Evolutionary conservation across 2,113 vertebrate species (phyloP), one percentile per base, ranked within the genome.

Genomic region (Corydoras maculifer): DNA sequence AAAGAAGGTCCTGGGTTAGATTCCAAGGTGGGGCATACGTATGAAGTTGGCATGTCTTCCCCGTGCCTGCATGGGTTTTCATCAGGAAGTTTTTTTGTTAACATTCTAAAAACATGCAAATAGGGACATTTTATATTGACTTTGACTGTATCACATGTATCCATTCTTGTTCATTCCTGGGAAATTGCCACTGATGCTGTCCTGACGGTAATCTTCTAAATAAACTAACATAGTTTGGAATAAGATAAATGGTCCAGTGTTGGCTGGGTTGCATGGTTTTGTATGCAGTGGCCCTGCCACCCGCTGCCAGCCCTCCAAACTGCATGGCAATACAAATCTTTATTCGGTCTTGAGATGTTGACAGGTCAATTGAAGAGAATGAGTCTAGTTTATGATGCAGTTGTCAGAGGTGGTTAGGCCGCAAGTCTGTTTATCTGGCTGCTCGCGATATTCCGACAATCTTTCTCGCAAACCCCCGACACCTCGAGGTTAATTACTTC

Each of bases 401-500:
- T 92, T 94, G 92, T 94, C 92, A 92, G 90, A 92, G 91, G 82
- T 88, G 89, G 90, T 94, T 94, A 94, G 91, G 91, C 91, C 85
- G 82, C 80, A 89, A 91, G 91, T 93, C 92, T 93, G 92, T 93
- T 93, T 93, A 94, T 85, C 90, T 79, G 79, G 89, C 78, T 84
- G 89, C 85, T 87, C 87, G 87, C 91, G 91, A 92, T 92, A 91
- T 90, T 92, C 90, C 86, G 90, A 92, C 91, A 92, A 91, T 93
- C 92, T 92, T 92, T 92, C 91, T 91, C 91, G 84, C 90, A 91
- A 92, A 92, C 91, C 92, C 89, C 75, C 70, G 90, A 89, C 90
- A 93, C 92, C 92, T 93, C 91, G 90, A 92, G 92, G 92, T 94
- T 94, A 94, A 94, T 94, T 94, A 93, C 91, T 92, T 93, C 90